Percentiles rank a stretch among this genome's conserved stretches.
These are phyloP conservation scores for Nyctereutes procyonoides DNA, from an alignment of 2,113 vertebrate genomes.

Conservation along the genomic window DNA sequence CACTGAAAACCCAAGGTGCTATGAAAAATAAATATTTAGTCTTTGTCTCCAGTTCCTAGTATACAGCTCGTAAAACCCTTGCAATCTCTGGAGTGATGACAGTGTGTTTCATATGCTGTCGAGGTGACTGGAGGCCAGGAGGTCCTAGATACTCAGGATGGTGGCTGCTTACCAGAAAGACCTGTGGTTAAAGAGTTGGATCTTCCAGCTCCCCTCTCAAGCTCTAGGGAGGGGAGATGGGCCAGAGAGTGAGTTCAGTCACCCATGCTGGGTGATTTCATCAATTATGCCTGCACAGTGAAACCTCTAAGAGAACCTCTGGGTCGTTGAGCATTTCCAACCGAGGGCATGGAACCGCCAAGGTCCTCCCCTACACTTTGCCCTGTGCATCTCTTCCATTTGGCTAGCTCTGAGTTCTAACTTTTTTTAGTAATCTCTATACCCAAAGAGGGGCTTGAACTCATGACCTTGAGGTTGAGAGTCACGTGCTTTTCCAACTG, in stretches of 20 bases:
- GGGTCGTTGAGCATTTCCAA: too few species aligned
- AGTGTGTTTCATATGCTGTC: not conserved
- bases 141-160: not conserved
- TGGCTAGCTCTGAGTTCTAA: not conserved
- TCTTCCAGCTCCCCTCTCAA: not conserved
- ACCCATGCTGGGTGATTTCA: not conserved
- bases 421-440: not conserved
- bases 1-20: not conserved
- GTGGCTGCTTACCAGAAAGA: not conserved
- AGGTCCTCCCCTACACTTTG: not conserved
- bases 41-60: not conserved
- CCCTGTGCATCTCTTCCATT: not conserved
- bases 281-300: not conserved
- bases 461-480: not conserved
- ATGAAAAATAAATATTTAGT: not conserved
- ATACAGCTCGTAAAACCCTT: not conserved
- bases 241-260: not conserved
- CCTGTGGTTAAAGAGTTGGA: not conserved
- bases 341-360: not conserved
- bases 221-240: not conserved
- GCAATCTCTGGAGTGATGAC: not conserved
- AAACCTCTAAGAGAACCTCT: not conserved
- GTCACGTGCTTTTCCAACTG: not conserved
- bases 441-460: not conserved
- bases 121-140: not conserved